A percentile compares a stretch with the other conserved stretches of the same genome.
Conservation (phyloP, 2,797 vertebrate species). For the Platyrinchus mystaceus region DNA sequence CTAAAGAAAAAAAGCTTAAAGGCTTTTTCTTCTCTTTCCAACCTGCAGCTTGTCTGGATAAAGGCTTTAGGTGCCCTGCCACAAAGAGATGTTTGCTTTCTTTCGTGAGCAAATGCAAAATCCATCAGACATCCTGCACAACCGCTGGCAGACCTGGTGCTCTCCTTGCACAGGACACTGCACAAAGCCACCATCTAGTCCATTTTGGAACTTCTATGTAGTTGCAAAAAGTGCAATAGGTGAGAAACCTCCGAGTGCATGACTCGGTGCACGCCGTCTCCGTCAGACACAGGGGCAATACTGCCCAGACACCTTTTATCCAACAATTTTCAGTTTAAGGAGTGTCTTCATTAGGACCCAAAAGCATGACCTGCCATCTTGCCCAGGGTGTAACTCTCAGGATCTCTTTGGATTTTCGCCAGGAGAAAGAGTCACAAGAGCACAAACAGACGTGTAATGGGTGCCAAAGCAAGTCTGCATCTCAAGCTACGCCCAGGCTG, state of each 20-base stretch:
- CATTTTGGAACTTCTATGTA: background rate
- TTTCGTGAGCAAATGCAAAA: background rate
- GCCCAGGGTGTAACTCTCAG: background rate
- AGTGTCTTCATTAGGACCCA: background rate
- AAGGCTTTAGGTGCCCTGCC: background rate
- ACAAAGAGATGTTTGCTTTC: background rate
- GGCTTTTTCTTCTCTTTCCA: background rate
- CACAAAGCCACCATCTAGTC: background rate
- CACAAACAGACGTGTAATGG: background rate
- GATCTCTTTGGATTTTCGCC: background rate
- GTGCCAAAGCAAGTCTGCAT: background rate
- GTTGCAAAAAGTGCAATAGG: background rate
- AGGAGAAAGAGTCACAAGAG: background rate
- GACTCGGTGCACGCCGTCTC: accelerated
- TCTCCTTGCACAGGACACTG: background rate
- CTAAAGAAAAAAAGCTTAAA: background rate
- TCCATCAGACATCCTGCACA: background rate
- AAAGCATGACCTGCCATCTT: background rate
- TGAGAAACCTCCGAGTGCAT: background rate
- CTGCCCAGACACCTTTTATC: background rate
- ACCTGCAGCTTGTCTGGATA: background rate
- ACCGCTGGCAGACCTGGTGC: background rate
- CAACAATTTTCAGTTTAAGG: background rate
- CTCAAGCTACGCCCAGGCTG: constrained; percentile 3
- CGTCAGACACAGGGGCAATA: background rate